These are phyloP conservation scores for Labroides dimidiatus DNA, from an alignment of 2,797 vertebrate genomes.

Conservation along the genomic window DNA sequence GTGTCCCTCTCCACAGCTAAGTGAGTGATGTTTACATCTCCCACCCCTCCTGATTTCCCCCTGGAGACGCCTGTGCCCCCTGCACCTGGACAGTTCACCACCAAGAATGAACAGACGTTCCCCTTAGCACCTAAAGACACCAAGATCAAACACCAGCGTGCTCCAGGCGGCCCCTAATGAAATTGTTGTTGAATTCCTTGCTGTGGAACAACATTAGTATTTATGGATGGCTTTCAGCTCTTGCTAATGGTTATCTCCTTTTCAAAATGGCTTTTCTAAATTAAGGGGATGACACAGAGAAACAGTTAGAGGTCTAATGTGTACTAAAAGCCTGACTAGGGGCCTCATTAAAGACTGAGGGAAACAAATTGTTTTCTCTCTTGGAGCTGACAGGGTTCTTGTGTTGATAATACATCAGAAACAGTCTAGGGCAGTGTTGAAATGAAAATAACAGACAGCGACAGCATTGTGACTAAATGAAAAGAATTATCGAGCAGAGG, in stretches of 20 bases:
- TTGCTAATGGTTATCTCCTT: slow-evolving; percentile 66
- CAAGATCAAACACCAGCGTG: slow-evolving; percentile 46
- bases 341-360: slow-evolving; percentile 50
- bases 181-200: slow-evolving; percentile 55
- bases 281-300: slow-evolving; percentile 58
- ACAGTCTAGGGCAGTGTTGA: slow-evolving; percentile 18
- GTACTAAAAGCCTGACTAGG: slow-evolving; percentile 54
- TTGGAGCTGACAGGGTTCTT: slow-evolving; percentile 37
- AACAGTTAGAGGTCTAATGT: slow-evolving; percentile 62
- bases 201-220: slow-evolving; percentile 57
- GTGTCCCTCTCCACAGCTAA: slow-evolving; percentile 40
- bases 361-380: slow-evolving; percentile 59
- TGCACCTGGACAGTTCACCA: slow-evolving; percentile 70
- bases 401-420: slow-evolving; percentile 51
- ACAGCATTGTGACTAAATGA: slow-evolving; percentile 31
- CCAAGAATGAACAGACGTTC: slow-evolving; percentile 57
- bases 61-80: slow-evolving; percentile 59
- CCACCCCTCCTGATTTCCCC: slow-evolving; percentile 61
- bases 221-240: slow-evolving; percentile 60
- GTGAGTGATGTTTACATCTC: slow-evolving; percentile 76
- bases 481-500: background rate
- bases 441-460: slow-evolving; percentile 38
- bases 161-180: slow-evolving; percentile 53
- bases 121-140: slow-evolving; percentile 47
- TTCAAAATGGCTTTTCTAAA: slow-evolving; percentile 71